A percentile compares a stretch with the other conserved stretches of the same genome.
Evolutionary conservation across 30 jellyfish, hydroid and myxozoan genomes (phyloP).

Genomic region (Rhopilema esculentum): DNA sequence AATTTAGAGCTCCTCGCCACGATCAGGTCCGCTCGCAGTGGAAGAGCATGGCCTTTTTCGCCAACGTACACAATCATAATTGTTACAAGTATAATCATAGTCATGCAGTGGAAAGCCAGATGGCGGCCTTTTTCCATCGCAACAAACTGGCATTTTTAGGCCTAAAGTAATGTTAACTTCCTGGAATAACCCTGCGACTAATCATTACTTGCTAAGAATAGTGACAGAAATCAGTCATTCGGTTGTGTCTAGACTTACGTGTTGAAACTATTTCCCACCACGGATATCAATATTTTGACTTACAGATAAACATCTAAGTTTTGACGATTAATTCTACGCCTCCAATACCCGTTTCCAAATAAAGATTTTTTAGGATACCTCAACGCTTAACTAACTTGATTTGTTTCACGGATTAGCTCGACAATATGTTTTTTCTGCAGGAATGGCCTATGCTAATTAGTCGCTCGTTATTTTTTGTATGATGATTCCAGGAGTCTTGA

Average conservation of each 20-base stretch:
- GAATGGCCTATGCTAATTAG: not conserved
- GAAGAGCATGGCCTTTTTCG: not conserved
- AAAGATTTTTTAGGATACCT: not conserved
- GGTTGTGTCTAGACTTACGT: not conserved
- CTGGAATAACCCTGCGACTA: not conserved
- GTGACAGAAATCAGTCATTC: not conserved
- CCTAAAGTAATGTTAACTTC: not conserved
- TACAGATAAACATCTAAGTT: not conserved
- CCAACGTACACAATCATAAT: not conserved
- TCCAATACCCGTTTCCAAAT: not conserved
- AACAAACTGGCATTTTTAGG: not conserved
- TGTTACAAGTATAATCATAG: not conserved
- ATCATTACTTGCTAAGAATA: not conserved
- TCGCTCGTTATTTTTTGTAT: not conserved
- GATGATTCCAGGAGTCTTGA: not conserved
- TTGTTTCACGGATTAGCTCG: not conserved
- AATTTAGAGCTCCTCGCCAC: slow-evolving; percentile 57
- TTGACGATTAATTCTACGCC: not conserved
- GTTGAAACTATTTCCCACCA: not conserved
- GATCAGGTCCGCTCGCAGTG: slow-evolving; percentile 57
- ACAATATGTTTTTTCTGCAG: not conserved
- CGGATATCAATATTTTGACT: not conserved
- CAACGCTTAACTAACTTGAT: not conserved
- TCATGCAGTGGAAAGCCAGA: not conserved
- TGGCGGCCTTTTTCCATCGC: not conserved